Percentiles rank a stretch among this genome's conserved stretches.
These are phyloP conservation scores for Tromatobia lineatoria DNA, from an alignment of 2,888 invertebrate species.

Conservation along the genomic window DNA sequence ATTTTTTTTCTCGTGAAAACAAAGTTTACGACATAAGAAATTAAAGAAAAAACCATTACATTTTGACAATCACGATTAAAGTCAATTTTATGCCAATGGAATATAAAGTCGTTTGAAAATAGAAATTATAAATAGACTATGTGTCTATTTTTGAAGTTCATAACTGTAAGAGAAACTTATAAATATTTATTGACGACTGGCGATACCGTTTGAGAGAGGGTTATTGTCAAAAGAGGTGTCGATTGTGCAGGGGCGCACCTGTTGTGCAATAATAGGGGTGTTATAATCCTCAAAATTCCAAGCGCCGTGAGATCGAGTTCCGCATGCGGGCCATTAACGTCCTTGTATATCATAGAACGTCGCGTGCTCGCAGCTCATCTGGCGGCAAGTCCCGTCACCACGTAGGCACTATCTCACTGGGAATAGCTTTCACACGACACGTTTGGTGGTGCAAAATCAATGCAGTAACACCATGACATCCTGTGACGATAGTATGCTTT, in stretches of 20 bases:
- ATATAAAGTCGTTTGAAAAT: not conserved
- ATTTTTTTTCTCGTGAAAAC: too few species aligned
- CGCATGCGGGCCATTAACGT: constrained; percentile 66
- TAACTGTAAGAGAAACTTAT: not conserved
- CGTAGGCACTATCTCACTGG: constrained; percentile 80
- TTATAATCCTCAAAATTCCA: constrained; percentile 71
- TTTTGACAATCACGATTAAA: not conserved
- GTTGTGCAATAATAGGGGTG: constrained; percentile 74
- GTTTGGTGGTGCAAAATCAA: constrained; percentile 80
- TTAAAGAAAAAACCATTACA: not conserved
- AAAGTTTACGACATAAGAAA: too few species aligned
- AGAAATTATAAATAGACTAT: not conserved
- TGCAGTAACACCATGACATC: constrained; percentile 79
- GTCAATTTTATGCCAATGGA: not conserved
- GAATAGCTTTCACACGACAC: constrained; percentile 82
- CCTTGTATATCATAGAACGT: constrained; percentile 77
- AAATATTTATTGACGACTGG: not conserved
- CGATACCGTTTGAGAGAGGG: not conserved
- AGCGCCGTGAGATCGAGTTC: constrained; percentile 31
- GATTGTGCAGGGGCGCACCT: constrained; percentile 73
- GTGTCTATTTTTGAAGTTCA: not conserved
- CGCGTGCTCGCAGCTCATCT: constrained; percentile 84
- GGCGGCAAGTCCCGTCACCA: constrained; percentile 77
- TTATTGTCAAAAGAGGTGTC: constrained; percentile 15
- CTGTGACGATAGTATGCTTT: constrained; percentile 66